Base-by-base conservation (phyloP, 2,113 vertebrate species). In the Crotalus tigris region DNA sequence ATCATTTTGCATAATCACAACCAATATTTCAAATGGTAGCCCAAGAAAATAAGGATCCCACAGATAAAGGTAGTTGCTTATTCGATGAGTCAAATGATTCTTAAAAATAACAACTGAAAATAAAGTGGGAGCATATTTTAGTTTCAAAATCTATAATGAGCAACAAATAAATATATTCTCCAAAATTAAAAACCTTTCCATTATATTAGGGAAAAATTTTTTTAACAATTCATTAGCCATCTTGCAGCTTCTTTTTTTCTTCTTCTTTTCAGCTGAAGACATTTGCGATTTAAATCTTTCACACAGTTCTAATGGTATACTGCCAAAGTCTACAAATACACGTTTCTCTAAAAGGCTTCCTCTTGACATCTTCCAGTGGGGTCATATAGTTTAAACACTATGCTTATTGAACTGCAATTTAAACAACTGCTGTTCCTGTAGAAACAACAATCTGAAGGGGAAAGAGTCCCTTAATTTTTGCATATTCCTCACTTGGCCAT, bases 341-440 rank as follows among this genome's bases (percentile, higher is more conserved):
- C 33, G 88, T 88, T 19, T 96, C 93, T 95, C 95, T 58, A 23
- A 92, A 93, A 96, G 96, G 94, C 92, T 96, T 97, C 95, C 93
- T 96, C 94, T 94, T 95, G 95, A 95, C 95, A 96, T 64, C 90
- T 92, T 26, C 12, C 94, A 95, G 94, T 33, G 24, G 93, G 95
- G 90, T 89, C 3, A 91, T 12, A 46, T 92, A 87, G 95, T 92
- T 87, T 94, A 94, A 96, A 95, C 88, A 87, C 3, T 39, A 23
- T 95, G 93, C 88, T 94, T 64, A 93, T 49, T 91, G 61, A 91
- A 91, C 96, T 94, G 91, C 90, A 85, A 94, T 95, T 93, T 92
- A 94, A 94, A 91, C 85, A 93, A 93, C 57, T 4, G 96, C 92
- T 94, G 61, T 23, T 21, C 95, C 95, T 95, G 85, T 54, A 97